Conservation (phyloP, 2,797 vertebrate genomes). For the Lagocephalus sceleratus region DNA sequence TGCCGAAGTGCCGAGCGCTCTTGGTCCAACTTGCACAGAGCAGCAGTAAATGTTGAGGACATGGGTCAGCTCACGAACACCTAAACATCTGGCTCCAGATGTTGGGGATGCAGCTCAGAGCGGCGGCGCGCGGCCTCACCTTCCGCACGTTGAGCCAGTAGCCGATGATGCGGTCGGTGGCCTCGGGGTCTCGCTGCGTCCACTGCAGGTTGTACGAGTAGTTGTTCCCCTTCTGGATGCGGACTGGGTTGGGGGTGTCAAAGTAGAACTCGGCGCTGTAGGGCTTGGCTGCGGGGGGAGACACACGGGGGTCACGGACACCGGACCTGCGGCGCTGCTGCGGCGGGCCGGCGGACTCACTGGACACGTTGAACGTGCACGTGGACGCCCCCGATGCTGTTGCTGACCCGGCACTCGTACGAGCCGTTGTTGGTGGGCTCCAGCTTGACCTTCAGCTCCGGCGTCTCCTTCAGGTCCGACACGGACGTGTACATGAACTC, state of each 20-base stretch:
- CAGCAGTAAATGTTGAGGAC: constrained; percentile 7
- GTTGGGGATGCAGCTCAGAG: background rate
- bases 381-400: constrained; percentile 84
- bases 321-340: no score
- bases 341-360: constrained; percentile 70
- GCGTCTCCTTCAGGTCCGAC: constrained; percentile 81
- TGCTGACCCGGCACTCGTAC: constrained; percentile 91
- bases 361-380: constrained; percentile 90
- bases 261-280: constrained; percentile 97
- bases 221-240: constrained; percentile 89
- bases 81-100: no score
- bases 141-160: constrained; percentile 88
- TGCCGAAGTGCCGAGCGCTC: background rate
- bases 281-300: constrained; percentile 80
- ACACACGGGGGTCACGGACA: background rate
- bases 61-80: no score
- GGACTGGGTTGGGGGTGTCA: constrained; percentile 92
- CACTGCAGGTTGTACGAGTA: constrained; percentile 95
- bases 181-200: constrained; percentile 91
- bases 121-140: constrained; percentile 68
- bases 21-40: constrained; percentile 5
- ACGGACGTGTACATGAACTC: constrained; percentile 73
- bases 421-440: constrained; percentile 83
- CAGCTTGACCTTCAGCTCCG: constrained; percentile 85
- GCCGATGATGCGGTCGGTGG: constrained; percentile 87